phyloP scores from a whole-genome alignment of 2,113 vertebrate genomes.

The Sylvia atricapilla region DNA sequence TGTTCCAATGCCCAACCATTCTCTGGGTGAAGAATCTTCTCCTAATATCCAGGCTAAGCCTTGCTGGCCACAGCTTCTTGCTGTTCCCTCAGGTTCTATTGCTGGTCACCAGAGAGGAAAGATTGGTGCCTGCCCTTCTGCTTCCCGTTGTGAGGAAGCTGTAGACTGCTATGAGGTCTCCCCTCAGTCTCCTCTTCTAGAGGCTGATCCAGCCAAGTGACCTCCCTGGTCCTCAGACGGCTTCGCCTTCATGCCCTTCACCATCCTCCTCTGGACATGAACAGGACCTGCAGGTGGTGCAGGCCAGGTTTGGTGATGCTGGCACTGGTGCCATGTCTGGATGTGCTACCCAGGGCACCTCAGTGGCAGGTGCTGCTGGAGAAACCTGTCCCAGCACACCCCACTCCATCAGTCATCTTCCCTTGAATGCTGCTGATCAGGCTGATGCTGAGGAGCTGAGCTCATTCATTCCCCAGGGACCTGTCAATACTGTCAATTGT shows the following conservation, averaged over 20 bases:
- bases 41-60: not conserved
- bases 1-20: not conserved
- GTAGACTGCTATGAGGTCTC: not conserved
- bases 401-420: not conserved
- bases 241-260: not conserved
- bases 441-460: not conserved
- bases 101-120: not conserved
- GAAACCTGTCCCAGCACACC: not conserved
- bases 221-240: not conserved
- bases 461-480: not conserved
- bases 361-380: not conserved
- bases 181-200: not conserved
- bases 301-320: not conserved
- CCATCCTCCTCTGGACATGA: not conserved
- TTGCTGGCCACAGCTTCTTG: not conserved
- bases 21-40: not conserved
- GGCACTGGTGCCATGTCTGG: rapidly evolving
- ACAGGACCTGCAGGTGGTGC: not conserved
- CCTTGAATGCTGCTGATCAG: not conserved
- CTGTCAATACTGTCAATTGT: not conserved
- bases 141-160: not conserved
- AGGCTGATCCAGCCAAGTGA: not conserved
- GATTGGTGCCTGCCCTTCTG: not conserved
- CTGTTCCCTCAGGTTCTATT: not conserved
- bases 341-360: not conserved